These are phyloP conservation scores for Syrista parreyssii DNA, from an alignment of 2,888 invertebrate species.

Conservation along the genomic window DNA sequence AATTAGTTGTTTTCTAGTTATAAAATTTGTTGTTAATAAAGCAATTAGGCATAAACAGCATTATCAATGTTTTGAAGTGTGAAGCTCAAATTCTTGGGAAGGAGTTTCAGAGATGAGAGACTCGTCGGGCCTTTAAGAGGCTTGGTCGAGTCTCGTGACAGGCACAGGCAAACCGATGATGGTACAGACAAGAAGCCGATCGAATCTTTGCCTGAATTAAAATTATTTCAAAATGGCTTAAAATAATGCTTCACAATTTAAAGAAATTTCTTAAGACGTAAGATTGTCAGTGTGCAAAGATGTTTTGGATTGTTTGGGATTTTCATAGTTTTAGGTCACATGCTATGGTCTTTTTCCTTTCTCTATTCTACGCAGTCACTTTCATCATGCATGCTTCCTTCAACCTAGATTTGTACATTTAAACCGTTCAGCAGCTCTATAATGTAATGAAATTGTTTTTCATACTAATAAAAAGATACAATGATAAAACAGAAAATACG, in stretches of 20 bases:
- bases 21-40: slow-evolving; percentile 4
- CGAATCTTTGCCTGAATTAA: not conserved
- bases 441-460: too few relatives aligned
- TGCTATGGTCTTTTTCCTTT: not conserved
- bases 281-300: slow-evolving; percentile 22
- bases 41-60: not conserved
- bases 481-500: too few relatives aligned
- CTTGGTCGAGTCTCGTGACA: too few relatives aligned
- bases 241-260: slow-evolving; percentile 26
- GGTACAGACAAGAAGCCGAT: too few relatives aligned
- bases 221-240: slow-evolving; percentile 11
- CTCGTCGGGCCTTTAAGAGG: not conserved
- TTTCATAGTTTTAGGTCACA: not conserved
- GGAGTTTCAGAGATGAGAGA: not conserved
- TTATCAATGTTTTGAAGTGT: too few relatives aligned
- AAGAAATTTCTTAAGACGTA: slow-evolving; percentile 29
- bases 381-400: too few relatives aligned
- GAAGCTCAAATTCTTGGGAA: slow-evolving; percentile 4
- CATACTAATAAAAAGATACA: too few relatives aligned
- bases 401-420: too few relatives aligned
- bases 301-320: slow-evolving; percentile 25
- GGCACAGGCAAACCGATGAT: not conserved
- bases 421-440: too few relatives aligned
- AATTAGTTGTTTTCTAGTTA: slow-evolving; percentile 6
- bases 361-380: too few relatives aligned